These are phyloP conservation scores for Eubasilissa splendida DNA, from an alignment of 2,888 invertebrate genomes.

Conservation along the genomic window DNA sequence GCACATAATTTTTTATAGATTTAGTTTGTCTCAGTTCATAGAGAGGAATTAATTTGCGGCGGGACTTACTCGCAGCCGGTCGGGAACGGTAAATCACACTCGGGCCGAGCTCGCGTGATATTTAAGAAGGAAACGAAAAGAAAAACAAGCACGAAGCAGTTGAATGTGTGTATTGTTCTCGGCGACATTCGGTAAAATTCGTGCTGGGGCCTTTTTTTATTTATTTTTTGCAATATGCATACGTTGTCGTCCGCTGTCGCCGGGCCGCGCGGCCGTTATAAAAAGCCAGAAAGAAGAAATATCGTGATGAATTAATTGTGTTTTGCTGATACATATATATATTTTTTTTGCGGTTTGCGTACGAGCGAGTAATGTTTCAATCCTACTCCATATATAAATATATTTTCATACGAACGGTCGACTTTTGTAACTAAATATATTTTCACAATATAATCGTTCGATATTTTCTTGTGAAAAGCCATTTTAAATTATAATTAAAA, in stretches of 20 bases:
- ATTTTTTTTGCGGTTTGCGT: neutral
- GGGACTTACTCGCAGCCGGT: slow-evolving; percentile 1
- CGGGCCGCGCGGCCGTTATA: neutral
- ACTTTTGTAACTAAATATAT: too few relatives aligned
- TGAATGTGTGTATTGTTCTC: slow-evolving; percentile 39
- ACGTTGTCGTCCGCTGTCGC: slow-evolving; percentile 25
- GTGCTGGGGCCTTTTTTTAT: slow-evolving; percentile 25
- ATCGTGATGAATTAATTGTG: slow-evolving; percentile 21
- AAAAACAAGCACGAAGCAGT: slow-evolving; percentile 15
- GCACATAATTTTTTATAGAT: too few relatives aligned
- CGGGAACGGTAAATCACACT: slow-evolving; percentile 42
- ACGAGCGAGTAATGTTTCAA: neutral
- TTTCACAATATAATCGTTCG: too few relatives aligned
- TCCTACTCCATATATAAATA: too few relatives aligned
- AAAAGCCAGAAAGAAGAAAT: neutral
- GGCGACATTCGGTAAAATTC: slow-evolving; percentile 29
- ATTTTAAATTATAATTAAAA: too few relatives aligned
- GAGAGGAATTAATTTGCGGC: neutral
- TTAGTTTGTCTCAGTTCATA: too few relatives aligned
- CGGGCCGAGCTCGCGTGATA: slow-evolving; percentile 35
- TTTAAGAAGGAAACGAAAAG: slow-evolving; percentile 25
- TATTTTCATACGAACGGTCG: too few relatives aligned
- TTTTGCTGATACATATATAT: slow-evolving; percentile 3
- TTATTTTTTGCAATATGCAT: slow-evolving; percentile 28
- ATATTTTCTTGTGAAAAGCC: too few relatives aligned